A percentile compares a stretch with the other conserved stretches of the same genome.
Evolutionary conservation across 2,888 invertebrate species (phyloP).

Genomic region (Ametastegia equiseti): DNA sequence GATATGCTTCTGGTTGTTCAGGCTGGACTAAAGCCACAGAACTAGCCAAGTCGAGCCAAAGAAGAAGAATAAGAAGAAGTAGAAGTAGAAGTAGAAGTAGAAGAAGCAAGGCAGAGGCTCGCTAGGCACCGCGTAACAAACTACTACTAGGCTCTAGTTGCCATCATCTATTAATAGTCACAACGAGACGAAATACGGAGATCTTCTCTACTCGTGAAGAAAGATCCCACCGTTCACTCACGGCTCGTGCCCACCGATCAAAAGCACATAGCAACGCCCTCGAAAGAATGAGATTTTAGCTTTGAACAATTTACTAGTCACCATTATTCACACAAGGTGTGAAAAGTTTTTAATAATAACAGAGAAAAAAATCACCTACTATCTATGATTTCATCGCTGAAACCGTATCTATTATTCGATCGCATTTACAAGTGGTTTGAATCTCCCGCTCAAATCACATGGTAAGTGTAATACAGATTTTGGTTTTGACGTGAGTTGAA

Average conservation of each 20-base stretch:
- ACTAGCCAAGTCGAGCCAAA: neutral
- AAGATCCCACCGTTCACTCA: constrained; percentile 40
- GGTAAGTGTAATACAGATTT: too few relatives aligned
- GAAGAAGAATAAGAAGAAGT: too few relatives aligned
- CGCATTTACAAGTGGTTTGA: neutral
- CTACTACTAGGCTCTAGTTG: constrained; percentile 42
- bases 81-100: too few relatives aligned
- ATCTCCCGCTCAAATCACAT: neutral
- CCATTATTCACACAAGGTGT: neutral
- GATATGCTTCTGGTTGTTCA: neutral
- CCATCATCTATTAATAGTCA: constrained; percentile 40
- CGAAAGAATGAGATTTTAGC: constrained; percentile 11
- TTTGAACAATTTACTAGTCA: neutral
- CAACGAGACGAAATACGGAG: constrained; percentile 38
- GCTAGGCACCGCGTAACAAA: constrained; percentile 34
- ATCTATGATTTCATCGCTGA: neutral
- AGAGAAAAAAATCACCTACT: neutral
- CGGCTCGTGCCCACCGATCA: constrained; percentile 39
- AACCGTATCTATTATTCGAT: neutral
- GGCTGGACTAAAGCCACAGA: constrained; percentile 43
- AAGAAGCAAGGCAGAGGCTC: too few relatives aligned
- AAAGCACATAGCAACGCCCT: constrained; percentile 36
- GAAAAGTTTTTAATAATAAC: neutral
- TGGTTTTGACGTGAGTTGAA: neutral
- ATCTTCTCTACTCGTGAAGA: constrained; percentile 20